Evolutionary conservation across 2,888 invertebrate species (phyloP).

Genomic region (Aplocera efformata): DNA sequence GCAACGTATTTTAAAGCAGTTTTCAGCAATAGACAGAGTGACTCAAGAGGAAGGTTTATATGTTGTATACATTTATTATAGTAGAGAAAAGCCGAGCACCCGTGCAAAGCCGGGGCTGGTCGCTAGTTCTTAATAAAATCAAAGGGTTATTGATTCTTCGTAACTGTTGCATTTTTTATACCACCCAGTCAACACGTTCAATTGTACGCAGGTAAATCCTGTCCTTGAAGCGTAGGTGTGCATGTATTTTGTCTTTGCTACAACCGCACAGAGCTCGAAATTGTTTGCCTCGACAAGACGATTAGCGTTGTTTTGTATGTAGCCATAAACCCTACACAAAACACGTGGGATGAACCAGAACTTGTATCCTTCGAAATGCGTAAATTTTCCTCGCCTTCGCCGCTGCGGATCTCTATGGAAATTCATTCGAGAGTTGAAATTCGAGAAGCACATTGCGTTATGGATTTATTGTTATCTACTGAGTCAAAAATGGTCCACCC

Average conservation of each 20-base stretch:
- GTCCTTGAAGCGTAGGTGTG: neutral
- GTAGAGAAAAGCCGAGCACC: too few relatives aligned
- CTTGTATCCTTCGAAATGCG: neutral
- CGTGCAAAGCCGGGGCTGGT: too few relatives aligned
- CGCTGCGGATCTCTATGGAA: constrained; percentile 1
- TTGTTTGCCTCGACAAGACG: constrained; percentile 2
- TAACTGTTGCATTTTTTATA: neutral
- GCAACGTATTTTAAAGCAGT: too few relatives aligned
- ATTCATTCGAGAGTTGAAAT: neutral
- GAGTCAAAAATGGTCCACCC: constrained; percentile 11
- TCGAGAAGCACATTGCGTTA: neutral
- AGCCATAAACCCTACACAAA: constrained; percentile 31
- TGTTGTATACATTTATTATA: too few relatives aligned
- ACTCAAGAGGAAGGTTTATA: too few relatives aligned
- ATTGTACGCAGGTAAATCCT: constrained; percentile 1
- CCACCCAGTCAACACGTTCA: constrained; percentile 4
- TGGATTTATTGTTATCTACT: constrained; percentile 2
- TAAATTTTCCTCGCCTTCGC: constrained; percentile 3
- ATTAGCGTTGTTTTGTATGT: constrained; percentile 27
- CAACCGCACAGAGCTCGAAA: constrained; percentile 1
- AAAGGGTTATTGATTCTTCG: neutral
- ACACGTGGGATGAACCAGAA: constrained; percentile 44
- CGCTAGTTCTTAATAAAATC: too few relatives aligned
- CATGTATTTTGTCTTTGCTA: neutral
- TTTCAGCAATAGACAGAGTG: too few relatives aligned